Evolutionary conservation across 1,140 invertebrate species (phyloP), one percentile per base, ranked within the genome.

Genomic region (Fopius arisanus): DNA sequence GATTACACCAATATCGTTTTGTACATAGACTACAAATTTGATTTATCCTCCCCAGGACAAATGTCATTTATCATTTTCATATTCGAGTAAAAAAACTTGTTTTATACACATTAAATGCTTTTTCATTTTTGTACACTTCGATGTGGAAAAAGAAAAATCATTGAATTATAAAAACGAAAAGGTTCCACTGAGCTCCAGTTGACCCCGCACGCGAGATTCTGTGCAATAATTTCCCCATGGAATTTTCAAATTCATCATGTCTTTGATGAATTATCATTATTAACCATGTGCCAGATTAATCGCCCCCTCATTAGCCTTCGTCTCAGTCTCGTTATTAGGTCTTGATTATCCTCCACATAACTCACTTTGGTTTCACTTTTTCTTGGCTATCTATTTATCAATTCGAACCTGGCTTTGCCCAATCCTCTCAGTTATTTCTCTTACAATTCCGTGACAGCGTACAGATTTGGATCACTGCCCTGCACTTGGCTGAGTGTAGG

Each of bases 381-480:
- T 48, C 40, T 43, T 16, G 59, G n/a, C 14, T 59, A 70, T 59
- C 16, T 65, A 51, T 41, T 40, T 40, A 37, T 21, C 28, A 29
- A 9, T 62, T 43, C 0, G 29, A 29, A 63, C 16, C 43, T 19
- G 16, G 14, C n/a, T n/a, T n/a, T n/a, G n/a, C n/a, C n/a, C n/a
- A n/a, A n/a, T n/a, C n/a, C n/a, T n/a, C n/a, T 48, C 14, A 48
- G 43, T 48, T 48, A 16, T 14, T 48, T 19, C 23, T 54, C 72
- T 84, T 86, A 88, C 51, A 88, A 77, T 75, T 87, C 87, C 16
- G 87, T 88, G 5, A 88, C 87, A 9, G 87, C 86, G 68, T 88
- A 88, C 21, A 88, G 79, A 82, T 88, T 88, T 0, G 87, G 86
- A 80, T 88, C 87, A 70, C 87, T 88, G 40, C 87, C 86, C 68